Evolutionary conservation across 2,113 vertebrate genomes (phyloP).

Genomic region (Anser cygnoides): DNA sequence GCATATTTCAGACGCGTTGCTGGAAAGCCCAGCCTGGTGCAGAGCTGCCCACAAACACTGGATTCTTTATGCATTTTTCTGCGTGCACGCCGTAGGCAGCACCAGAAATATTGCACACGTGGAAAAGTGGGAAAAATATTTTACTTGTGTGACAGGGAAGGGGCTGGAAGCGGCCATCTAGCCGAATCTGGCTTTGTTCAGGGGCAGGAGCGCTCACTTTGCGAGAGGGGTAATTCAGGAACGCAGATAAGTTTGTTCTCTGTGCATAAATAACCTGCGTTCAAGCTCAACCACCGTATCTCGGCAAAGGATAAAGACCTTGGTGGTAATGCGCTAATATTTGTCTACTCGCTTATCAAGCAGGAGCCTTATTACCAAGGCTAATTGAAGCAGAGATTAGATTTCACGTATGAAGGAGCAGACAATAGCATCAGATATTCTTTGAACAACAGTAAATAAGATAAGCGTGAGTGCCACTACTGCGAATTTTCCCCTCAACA

Average conservation of each 20-base stretch:
- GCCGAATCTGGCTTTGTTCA: not conserved
- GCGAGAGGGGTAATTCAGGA: not conserved
- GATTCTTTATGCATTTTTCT: constrained; percentile 38
- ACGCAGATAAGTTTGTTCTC: not conserved
- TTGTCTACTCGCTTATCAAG: not conserved
- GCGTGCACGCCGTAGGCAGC: not conserved
- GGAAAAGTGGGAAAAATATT: not conserved
- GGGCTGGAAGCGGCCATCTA: not conserved
- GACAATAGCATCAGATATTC: constrained; percentile 22
- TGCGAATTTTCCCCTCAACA: not conserved
- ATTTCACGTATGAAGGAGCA: not conserved
- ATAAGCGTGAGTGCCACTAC: not conserved
- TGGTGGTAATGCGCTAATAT: not conserved
- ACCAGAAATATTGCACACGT: not conserved
- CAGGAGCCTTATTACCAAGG: constrained; percentile 13
- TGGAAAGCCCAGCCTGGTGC: not conserved
- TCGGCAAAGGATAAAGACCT: not conserved
- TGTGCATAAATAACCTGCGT: not conserved
- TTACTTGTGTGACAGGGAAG: not conserved
- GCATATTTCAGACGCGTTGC: rapidly evolving
- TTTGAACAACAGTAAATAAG: not conserved
- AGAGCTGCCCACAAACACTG: not conserved
- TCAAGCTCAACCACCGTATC: not conserved
- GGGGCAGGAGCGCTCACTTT: not conserved
- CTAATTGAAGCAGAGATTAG: constrained; percentile 50